A percentile compares a stretch with the other conserved stretches of the same genome.
These are phyloP conservation scores for Platysteira castanea DNA, from an alignment of 2,113 vertebrate genomes.

Conservation along the genomic window DNA sequence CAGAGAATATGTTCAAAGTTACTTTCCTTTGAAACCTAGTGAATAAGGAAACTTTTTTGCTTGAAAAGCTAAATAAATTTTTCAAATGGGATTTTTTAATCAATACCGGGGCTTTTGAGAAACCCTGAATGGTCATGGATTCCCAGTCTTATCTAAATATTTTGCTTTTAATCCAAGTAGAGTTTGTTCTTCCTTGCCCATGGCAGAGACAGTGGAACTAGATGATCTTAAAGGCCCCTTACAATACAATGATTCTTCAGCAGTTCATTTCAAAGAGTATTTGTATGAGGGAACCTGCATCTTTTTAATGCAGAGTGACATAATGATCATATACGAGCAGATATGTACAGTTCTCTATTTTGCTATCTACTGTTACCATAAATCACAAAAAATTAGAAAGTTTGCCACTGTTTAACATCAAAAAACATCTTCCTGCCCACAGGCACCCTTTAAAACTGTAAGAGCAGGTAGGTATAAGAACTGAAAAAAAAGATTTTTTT, in stretches of 20 bases:
- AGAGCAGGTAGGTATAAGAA: neutral
- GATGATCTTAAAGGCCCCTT: neutral
- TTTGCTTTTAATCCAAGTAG: neutral
- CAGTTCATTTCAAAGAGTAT: neutral
- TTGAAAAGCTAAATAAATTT: neutral
- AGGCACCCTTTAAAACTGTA: neutral
- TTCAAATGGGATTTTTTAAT: fast-evolving
- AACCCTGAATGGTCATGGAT: neutral
- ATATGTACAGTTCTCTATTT: neutral
- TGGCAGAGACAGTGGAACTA: neutral
- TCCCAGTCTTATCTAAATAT: neutral
- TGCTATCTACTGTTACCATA: neutral
- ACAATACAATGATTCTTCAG: neutral
- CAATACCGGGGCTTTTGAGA: neutral
- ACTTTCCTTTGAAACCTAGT: neutral
- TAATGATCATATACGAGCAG: neutral
- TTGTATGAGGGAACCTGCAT: neutral
- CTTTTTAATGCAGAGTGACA: neutral
- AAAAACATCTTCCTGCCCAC: neutral
- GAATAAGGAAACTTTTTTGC: neutral
- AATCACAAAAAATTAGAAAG: neutral
- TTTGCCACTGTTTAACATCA: neutral
- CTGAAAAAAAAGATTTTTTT: neutral
- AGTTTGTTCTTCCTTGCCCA: neutral
- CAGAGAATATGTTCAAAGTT: neutral